Conservation (phyloP, 35 echinoderm and acorn worm genomes). For the Heliocidaris erythrogramma region DNA sequence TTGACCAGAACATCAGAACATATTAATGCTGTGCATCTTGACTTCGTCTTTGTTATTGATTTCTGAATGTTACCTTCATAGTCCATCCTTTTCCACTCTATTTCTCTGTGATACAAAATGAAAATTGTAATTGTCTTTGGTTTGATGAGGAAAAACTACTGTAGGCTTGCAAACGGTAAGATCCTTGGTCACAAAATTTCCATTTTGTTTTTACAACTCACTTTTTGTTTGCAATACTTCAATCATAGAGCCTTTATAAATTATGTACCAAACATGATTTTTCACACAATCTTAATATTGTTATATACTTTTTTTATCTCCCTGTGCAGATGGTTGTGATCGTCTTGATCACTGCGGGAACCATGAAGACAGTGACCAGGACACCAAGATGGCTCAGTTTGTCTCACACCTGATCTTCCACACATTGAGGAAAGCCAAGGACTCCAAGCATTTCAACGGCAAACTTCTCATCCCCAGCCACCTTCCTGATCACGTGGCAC, state of each 20-base stretch:
- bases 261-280: no score
- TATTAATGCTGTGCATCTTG: no score
- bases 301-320: constrained; percentile 36
- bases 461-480: constrained; percentile 74
- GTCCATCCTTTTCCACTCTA: not conserved
- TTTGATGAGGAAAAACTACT: no score
- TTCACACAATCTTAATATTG: no score
- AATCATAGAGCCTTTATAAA: no score
- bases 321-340: constrained; percentile 53
- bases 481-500: constrained; percentile 67
- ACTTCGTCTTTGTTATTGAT: no score
- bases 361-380: constrained; percentile 64
- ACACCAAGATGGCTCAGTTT: constrained; percentile 70
- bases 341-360: constrained; percentile 50
- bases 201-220: no score
- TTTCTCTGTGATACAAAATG: no score
- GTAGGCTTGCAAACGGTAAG: no score
- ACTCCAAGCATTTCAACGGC: constrained; percentile 29
- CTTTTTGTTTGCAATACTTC: no score
- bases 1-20: not conserved
- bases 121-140: no score
- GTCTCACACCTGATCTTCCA: constrained; percentile 68
- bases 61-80: not conserved
- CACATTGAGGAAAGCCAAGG: constrained; percentile 59
- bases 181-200: no score